Evolutionary conservation across 2,113 vertebrate genomes (phyloP).

Genomic region (Anhinga rufa): DNA sequence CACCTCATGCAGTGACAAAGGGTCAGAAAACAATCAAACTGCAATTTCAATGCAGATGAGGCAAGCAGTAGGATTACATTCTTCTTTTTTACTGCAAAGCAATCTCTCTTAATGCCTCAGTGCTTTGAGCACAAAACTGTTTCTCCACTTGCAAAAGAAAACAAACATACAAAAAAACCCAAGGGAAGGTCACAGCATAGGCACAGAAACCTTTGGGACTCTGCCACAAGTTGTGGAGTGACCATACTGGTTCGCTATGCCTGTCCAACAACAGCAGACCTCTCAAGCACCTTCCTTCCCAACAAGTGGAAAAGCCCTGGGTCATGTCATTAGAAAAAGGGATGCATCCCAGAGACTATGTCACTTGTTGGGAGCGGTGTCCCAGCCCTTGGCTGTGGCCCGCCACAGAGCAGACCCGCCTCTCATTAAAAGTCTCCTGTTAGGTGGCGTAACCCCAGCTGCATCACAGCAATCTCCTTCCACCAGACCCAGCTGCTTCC

Average conservation of each 20-base stretch:
- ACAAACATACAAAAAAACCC: background rate
- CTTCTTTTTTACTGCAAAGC: background rate
- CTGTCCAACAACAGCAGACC: background rate
- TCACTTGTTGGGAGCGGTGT: background rate
- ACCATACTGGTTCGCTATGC: background rate
- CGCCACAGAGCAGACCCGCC: background rate
- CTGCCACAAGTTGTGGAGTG: background rate
- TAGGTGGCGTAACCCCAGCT: background rate
- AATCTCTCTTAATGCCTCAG: background rate
- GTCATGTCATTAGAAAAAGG: background rate
- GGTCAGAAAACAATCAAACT: background rate
- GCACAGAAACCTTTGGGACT: background rate
- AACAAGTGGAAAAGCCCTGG: background rate
- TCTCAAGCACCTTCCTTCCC: background rate
- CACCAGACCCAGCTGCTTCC: background rate
- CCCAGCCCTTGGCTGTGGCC: background rate
- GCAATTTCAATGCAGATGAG: background rate
- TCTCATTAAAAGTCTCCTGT: background rate
- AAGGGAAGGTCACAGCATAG: background rate
- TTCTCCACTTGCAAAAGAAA: background rate
- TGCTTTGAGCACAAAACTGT: background rate
- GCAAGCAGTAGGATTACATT: background rate
- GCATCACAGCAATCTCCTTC: background rate
- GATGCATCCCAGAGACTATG: background rate
- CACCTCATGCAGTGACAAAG: background rate